These are phyloP conservation scores for Butorides virescens DNA, from an alignment of 2,113 vertebrate genomes.

Conservation along the genomic window DNA sequence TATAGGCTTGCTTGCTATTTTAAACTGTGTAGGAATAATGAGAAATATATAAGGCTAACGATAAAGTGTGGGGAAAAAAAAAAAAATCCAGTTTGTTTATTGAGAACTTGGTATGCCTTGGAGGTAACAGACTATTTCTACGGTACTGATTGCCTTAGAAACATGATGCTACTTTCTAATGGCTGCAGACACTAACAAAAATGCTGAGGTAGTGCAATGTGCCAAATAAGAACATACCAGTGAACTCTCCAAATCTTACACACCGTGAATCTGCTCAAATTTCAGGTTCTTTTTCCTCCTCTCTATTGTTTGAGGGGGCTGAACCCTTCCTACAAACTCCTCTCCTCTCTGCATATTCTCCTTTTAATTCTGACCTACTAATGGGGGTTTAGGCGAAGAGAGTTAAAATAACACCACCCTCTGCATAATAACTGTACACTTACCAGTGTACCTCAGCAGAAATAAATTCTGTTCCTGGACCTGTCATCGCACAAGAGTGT, in stretches of 20 bases:
- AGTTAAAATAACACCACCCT: not conserved
- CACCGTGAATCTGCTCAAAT: not conserved
- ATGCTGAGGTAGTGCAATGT: not conserved
- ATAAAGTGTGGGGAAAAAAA: not conserved
- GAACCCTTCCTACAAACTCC: not conserved
- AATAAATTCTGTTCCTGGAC: not conserved
- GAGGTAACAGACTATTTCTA: not conserved
- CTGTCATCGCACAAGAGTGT: not conserved
- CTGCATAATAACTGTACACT: not conserved
- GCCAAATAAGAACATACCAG: not conserved
- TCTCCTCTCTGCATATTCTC: not conserved
- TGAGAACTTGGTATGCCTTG: not conserved
- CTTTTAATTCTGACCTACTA: not conserved
- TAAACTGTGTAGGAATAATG: not conserved
- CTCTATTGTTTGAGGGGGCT: not conserved
- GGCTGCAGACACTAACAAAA: not conserved
- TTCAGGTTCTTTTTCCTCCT: accelerated
- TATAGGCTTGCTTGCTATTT: not conserved
- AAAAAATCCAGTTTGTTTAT: not conserved
- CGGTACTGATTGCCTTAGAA: not conserved
- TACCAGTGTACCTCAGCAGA: not conserved
- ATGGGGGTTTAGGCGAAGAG: not conserved
- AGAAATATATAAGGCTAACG: not conserved
- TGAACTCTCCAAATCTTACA: not conserved
- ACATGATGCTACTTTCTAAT: not conserved